Evolutionary conservation across 2,888 invertebrate genomes (phyloP).

Genomic region (Xiphydria camelus): DNA sequence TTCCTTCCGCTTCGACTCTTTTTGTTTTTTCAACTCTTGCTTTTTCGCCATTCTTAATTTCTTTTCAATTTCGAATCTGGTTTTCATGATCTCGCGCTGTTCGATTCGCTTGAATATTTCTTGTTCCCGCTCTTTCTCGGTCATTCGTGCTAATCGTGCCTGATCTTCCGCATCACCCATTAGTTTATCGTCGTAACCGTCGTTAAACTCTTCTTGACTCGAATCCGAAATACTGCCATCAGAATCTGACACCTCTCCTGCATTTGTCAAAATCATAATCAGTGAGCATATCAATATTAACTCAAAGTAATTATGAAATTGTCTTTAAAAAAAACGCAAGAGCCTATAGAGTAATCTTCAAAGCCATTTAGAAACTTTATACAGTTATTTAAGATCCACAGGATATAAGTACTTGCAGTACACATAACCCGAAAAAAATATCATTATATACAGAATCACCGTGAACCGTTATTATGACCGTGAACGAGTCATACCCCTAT

Average conservation of each 20-base stretch:
- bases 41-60: slow-evolving; percentile 84
- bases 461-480: no score
- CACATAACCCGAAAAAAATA: no score
- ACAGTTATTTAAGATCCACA: no score
- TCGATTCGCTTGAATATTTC: slow-evolving; percentile 97
- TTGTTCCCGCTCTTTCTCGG: slow-evolving; percentile 95
- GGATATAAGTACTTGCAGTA: no score
- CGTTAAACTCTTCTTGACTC: slow-evolving; percentile 87
- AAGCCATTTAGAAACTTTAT: no score
- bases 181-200: slow-evolving; percentile 94
- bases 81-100: slow-evolving; percentile 89
- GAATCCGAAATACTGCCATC: slow-evolving; percentile 66
- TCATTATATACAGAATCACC: no score
- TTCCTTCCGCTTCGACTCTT: slow-evolving; percentile 56
- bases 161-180: slow-evolving; percentile 97
- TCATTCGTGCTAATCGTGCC: slow-evolving; percentile 85
- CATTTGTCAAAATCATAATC: slow-evolving; percentile 12
- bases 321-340: not conserved
- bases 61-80: slow-evolving; percentile 93
- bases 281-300: not conserved
- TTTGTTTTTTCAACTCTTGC: slow-evolving; percentile 69
- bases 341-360: no score
- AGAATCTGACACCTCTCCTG: slow-evolving; percentile 79
- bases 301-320: not conserved
- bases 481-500: no score